These are phyloP conservation scores for Hymenochirus boettgeri DNA, from an alignment of 2,113 vertebrate species.

Conservation along the genomic window DNA sequence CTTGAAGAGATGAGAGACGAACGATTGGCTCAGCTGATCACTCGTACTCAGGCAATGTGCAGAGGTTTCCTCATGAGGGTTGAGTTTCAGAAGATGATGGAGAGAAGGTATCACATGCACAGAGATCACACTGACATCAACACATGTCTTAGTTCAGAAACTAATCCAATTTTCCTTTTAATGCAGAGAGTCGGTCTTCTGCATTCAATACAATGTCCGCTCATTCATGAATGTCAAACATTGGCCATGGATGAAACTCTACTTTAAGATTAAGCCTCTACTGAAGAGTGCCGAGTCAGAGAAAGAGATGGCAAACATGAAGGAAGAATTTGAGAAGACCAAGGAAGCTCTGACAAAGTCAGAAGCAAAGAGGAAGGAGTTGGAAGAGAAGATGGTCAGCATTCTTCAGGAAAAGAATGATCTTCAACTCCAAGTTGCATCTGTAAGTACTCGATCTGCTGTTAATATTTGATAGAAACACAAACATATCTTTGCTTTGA, in stretches of 20 bases:
- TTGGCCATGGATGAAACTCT: conserved; percentile 91
- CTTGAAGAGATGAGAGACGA: conserved; percentile 93
- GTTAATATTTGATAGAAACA: no score
- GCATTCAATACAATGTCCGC: conserved; percentile 79
- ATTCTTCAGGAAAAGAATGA: conserved; percentile 78
- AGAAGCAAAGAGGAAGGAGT: conserved; percentile 72
- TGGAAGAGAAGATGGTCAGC: conserved; percentile 79
- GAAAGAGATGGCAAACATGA: conserved; percentile 79
- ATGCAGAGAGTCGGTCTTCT: conserved; percentile 69
- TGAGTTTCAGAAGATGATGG: conserved; percentile 82
- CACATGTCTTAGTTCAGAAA: background rate
- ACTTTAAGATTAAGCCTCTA: conserved; percentile 82
- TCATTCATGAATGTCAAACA: conserved; percentile 89
- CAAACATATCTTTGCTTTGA: background rate
- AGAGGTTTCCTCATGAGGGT: conserved; percentile 77
- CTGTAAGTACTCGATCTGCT: conserved; percentile 52
- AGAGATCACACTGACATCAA: background rate
- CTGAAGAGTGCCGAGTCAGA: conserved; percentile 74
- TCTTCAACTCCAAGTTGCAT: conserved; percentile 67
- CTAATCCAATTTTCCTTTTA: background rate
- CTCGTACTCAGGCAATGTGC: conserved; percentile 83
- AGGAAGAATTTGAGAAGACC: conserved; percentile 77
- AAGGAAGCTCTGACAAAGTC: conserved; percentile 79
- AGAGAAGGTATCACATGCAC: conserved; percentile 66
- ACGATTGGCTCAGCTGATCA: conserved; percentile 82